Conservation (phyloP, 2,797 vertebrate genomes). For the Mastacembelus armatus region DNA sequence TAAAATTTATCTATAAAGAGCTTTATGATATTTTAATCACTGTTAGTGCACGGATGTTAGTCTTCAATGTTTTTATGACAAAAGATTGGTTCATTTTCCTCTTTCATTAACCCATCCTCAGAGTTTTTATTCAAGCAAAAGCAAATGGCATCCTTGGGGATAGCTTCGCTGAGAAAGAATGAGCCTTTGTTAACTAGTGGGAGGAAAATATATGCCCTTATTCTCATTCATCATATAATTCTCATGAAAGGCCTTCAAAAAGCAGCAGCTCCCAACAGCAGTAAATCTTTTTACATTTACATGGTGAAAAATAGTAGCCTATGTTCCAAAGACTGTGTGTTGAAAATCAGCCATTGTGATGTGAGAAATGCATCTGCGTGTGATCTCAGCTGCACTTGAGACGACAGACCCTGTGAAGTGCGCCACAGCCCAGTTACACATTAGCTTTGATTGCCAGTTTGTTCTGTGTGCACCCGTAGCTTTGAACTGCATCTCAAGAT, state of each 20-base stretch:
- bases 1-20: slow-evolving; percentile 39
- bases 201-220: slow-evolving; percentile 56
- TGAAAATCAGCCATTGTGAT: slow-evolving; percentile 74
- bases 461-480: slow-evolving; percentile 69
- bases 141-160: slow-evolving; percentile 41
- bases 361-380: slow-evolving; percentile 64
- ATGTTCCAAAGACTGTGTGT: slow-evolving; percentile 65
- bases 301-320: slow-evolving; percentile 73
- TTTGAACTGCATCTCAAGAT: slow-evolving; percentile 81
- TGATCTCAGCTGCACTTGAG: slow-evolving; percentile 72
- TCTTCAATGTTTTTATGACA: slow-evolving; percentile 22
- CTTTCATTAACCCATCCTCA: slow-evolving; percentile 17
- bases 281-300: slow-evolving; percentile 34
- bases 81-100: slow-evolving; percentile 8
- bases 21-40: slow-evolving; percentile 15
- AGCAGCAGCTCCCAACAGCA: slow-evolving; percentile 38
- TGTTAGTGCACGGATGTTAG: slow-evolving; percentile 36
- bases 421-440: slow-evolving; percentile 77
- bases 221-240: slow-evolving; percentile 63
- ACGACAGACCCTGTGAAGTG: slow-evolving; percentile 76
- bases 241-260: slow-evolving; percentile 69
- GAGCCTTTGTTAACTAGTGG: slow-evolving; percentile 57
- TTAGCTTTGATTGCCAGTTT: slow-evolving; percentile 85
- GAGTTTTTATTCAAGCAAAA: slow-evolving; percentile 27
- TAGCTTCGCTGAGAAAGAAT: slow-evolving; percentile 23